A percentile compares a stretch with the other conserved stretches of the same genome.
phyloP scores from a whole-genome alignment of 2,113 vertebrate species.

The Rhinolophus ferrumequinum region DNA sequence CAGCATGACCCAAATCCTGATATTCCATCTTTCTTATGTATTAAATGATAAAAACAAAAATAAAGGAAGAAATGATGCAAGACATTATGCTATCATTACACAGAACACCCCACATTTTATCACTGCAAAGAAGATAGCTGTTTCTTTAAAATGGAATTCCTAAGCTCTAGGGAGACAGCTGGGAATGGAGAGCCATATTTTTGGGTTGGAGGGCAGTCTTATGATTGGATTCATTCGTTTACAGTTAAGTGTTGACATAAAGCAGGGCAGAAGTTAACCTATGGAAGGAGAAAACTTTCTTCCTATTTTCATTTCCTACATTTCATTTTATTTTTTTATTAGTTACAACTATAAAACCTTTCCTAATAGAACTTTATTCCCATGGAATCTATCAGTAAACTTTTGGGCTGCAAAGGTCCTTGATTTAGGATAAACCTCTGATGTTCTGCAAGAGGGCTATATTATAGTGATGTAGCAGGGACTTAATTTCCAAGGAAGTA shows the following conservation, averaged over 20 bases:
- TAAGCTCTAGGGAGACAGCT: background rate
- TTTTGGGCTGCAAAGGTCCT: background rate
- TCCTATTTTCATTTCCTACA: background rate
- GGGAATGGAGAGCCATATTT: background rate
- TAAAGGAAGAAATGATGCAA: background rate
- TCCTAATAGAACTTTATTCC: background rate
- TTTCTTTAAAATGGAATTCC: background rate
- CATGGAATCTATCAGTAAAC: background rate
- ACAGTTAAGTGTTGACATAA: background rate
- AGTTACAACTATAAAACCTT: background rate
- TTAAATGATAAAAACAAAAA: background rate
- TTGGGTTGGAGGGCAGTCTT: accelerated
- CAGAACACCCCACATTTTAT: background rate
- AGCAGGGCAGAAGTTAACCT: background rate
- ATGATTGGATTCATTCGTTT: background rate
- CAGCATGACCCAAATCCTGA: background rate
- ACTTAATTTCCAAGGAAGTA: background rate
- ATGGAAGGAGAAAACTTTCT: background rate
- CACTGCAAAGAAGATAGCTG: background rate
- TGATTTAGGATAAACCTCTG: background rate
- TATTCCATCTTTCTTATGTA: background rate
- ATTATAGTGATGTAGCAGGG: background rate
- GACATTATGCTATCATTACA: background rate
- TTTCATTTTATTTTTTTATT: background rate
- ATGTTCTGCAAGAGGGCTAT: background rate